These are phyloP conservation scores for Drosophila rufa DNA, from an alignment of 1,140 invertebrate genomes.

Conservation along the genomic window DNA sequence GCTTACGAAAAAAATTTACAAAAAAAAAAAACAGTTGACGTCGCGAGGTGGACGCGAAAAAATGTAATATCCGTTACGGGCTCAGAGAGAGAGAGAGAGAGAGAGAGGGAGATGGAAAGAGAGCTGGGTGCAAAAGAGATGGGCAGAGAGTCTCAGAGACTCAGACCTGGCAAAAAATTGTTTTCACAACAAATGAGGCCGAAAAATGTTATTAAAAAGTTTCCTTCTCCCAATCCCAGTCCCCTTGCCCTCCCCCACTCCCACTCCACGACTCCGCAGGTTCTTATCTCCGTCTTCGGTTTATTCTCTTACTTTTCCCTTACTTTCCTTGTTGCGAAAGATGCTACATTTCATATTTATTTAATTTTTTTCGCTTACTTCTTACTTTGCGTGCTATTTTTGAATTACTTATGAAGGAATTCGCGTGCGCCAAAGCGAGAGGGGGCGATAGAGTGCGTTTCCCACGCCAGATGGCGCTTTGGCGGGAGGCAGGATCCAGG, in stretches of 20 bases:
- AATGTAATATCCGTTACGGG: constrained; percentile 81
- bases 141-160: constrained; percentile 11
- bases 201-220: constrained; percentile 84
- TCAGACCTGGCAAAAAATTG: constrained; percentile 72
- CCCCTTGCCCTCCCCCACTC: constrained; percentile 16
- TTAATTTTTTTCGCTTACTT: constrained; percentile 75
- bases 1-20: constrained; percentile 14
- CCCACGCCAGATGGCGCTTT: constrained; percentile 38
- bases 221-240: constrained; percentile 59
- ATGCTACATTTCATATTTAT: constrained; percentile 79
- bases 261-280: neutral
- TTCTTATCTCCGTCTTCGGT: constrained; percentile 41
- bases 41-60: constrained; percentile 74
- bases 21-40: constrained; percentile 44
- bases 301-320: constrained; percentile 28
- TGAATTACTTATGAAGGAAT: constrained; percentile 65
- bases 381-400: constrained; percentile 67
- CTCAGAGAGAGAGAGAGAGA: constrained; percentile 6
- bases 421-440: constrained; percentile 9
- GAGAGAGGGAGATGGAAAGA: constrained; percentile 1
- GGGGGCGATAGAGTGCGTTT: constrained; percentile 5
- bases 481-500: neutral
- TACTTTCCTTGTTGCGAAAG: constrained; percentile 46
- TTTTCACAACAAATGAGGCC: constrained; percentile 83
- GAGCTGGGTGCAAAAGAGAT: constrained; percentile 7